Conservation (phyloP, 1,140 invertebrate genomes). For the Drosophila suzukii region DNA sequence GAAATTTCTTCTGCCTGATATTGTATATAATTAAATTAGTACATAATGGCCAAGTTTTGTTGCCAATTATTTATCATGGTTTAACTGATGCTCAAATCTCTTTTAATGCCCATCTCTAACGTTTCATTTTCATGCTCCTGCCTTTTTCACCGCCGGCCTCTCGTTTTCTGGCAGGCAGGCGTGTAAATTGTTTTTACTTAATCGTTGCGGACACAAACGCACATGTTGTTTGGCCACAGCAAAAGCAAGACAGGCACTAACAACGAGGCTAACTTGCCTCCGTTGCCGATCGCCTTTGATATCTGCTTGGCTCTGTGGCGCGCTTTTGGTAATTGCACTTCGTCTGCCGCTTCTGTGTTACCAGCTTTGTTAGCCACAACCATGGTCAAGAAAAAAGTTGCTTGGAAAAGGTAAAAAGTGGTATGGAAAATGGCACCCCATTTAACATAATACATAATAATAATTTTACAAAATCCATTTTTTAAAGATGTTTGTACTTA, state of each 20-base stretch:
- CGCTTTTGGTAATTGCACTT: conserved; percentile 76
- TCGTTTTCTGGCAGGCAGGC: conserved; percentile 69
- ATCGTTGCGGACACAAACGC: conserved; percentile 81
- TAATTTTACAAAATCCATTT: too few species aligned
- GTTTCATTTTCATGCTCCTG: conserved; percentile 25
- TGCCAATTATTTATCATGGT: too few species aligned
- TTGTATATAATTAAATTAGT: too few species aligned
- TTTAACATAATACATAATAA: too few species aligned
- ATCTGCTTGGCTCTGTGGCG: conserved; percentile 57
- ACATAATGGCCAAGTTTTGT: too few species aligned
- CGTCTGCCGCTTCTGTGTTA: conserved; percentile 69
- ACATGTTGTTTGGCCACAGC: conserved; percentile 69
- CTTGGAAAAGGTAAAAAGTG: too few species aligned
- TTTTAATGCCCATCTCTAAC: conserved; percentile 17
- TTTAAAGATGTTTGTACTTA: too few species aligned
- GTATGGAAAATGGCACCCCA: too few species aligned
- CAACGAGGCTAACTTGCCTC: conserved; percentile 19
- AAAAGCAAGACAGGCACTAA: conserved; percentile 7
- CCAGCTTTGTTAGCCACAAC: conserved; percentile 25
- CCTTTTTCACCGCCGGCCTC: conserved; percentile 12
- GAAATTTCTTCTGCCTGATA: too few species aligned
- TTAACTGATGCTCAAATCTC: background rate
- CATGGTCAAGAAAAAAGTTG: conserved; percentile 1
- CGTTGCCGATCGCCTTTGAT: conserved; percentile 62
- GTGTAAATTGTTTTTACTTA: conserved; percentile 84